Conservation (phyloP, 2,888 invertebrate species). For the Tetranychus truncatus region DNA sequence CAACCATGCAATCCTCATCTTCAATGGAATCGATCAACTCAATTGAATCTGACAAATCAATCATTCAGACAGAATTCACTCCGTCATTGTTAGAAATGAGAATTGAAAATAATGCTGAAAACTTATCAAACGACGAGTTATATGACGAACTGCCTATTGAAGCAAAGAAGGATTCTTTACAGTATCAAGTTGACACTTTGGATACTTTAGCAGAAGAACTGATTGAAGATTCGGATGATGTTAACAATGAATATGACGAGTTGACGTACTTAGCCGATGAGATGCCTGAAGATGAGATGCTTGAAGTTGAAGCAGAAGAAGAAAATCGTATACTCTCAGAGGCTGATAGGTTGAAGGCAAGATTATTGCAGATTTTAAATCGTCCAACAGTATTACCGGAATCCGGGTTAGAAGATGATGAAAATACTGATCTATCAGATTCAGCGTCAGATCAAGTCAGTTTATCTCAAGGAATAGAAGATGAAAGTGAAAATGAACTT, state of each 20-base stretch:
- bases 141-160: not conserved
- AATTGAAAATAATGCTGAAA: not conserved
- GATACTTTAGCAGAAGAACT: not conserved
- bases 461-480: too few species aligned
- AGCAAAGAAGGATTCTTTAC: not conserved
- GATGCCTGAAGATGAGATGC: not conserved
- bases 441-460: too few species aligned
- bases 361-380: not conserved
- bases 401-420: not conserved
- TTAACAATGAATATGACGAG: not conserved
- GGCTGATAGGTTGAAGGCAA: not conserved
- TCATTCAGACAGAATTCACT: not conserved
- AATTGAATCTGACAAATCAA: conserved; percentile 69
- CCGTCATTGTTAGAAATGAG: not conserved
- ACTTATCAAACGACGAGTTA: not conserved
- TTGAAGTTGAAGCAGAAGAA: not conserved
- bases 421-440: not conserved
- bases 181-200: not conserved
- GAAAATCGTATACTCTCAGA: not conserved
- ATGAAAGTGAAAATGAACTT: too few species aligned
- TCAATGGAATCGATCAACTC: conserved; percentile 77
- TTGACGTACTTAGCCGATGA: not conserved
- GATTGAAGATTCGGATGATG: not conserved
- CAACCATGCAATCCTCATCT: conserved; percentile 64
- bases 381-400: not conserved